Evolutionary conservation across 1,140 invertebrate genomes (phyloP).

Genomic region (Cydia strobilella): DNA sequence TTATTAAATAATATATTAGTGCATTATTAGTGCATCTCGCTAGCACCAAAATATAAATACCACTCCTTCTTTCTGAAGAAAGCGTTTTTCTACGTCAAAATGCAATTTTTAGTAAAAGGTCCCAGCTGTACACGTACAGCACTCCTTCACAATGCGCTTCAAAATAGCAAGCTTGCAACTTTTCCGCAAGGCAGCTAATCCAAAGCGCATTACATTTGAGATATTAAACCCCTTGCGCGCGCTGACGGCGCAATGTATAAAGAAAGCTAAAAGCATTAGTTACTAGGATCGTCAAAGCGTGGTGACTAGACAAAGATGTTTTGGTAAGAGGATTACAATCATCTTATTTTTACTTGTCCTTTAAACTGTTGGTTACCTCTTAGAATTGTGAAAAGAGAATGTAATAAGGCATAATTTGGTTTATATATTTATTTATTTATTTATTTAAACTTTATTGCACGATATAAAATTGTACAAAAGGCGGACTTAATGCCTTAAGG

Average conservation of each 20-base stretch:
- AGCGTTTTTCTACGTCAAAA: neutral
- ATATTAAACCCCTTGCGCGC: neutral
- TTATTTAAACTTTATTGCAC: too few species aligned
- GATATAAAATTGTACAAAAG: too few species aligned
- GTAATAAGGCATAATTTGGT: too few species aligned
- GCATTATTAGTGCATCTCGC: too few species aligned
- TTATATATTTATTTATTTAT: too few species aligned
- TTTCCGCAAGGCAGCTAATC: constrained; percentile 11
- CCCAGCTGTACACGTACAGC: neutral
- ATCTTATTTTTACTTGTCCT: neutral
- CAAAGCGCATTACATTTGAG: constrained; percentile 17
- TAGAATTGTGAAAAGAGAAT: too few species aligned
- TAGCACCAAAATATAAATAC: neutral
- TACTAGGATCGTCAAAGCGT: constrained; percentile 1
- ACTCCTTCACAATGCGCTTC: neutral
- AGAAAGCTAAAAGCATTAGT: constrained; percentile 13
- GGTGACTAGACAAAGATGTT: constrained; percentile 1
- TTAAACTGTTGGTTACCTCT: neutral
- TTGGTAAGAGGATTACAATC: constrained; percentile 1
- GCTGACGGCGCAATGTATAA: constrained; percentile 10
- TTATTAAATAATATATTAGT: too few species aligned
- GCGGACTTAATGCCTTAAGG: too few species aligned
- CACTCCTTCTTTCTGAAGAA: neutral
- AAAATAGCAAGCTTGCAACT: constrained; percentile 11
- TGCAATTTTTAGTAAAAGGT: neutral